Conservation (phyloP, 2,113 vertebrate species). For the Lathamus discolor region DNA sequence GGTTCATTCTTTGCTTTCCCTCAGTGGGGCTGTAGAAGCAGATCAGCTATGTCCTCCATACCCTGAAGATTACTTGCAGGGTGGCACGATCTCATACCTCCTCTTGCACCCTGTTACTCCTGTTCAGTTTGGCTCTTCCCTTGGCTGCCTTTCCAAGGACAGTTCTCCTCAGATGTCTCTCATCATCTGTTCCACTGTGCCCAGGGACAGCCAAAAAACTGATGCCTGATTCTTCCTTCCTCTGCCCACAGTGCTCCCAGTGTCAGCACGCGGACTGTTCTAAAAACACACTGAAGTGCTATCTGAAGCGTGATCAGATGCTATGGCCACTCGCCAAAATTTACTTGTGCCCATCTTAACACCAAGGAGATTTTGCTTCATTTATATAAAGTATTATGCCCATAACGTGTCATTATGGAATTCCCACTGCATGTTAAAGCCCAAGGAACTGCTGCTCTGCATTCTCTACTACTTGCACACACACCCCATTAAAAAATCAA, state of each 20-base stretch:
- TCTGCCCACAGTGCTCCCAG: not conserved
- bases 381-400: not conserved
- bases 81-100: not conserved
- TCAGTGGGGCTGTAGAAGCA: not conserved
- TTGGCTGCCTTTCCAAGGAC: not conserved
- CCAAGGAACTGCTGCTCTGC: not conserved
- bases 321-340: not conserved
- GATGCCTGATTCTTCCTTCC: not conserved
- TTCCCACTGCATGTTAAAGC: not conserved
- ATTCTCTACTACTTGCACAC: not conserved
- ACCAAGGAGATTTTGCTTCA: not conserved
- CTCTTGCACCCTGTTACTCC: not conserved
- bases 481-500: not conserved
- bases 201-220: not conserved
- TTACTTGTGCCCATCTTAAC: not conserved
- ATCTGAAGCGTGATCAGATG: not conserved
- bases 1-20: not conserved
- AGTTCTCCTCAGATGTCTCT: not conserved
- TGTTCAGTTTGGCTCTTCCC: not conserved
- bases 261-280: not conserved
- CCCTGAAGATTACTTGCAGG: too few species aligned
- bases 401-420: accelerated
- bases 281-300: not conserved
- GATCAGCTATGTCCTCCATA: not conserved
- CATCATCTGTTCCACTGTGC: not conserved